A percentile compares a stretch with the other conserved stretches of the same genome.
These are phyloP conservation scores for Neopipo cinnamomea DNA, from an alignment of 2,113 vertebrate species.

Conservation along the genomic window DNA sequence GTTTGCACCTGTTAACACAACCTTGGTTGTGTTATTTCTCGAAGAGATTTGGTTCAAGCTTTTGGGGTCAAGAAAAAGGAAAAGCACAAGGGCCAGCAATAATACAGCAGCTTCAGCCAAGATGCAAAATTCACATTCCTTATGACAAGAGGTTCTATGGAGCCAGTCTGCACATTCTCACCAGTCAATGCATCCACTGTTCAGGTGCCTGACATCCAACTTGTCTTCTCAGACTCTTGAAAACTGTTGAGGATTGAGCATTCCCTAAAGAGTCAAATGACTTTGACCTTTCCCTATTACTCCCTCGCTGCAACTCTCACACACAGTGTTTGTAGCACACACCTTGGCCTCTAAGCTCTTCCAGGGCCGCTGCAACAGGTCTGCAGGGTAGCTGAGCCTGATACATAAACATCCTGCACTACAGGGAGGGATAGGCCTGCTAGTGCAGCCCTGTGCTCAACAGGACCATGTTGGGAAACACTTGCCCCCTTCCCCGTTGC, in stretches of 20 bases:
- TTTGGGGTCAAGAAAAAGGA: background rate
- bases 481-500: rapidly evolving
- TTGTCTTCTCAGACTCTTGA: background rate
- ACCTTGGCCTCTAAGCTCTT: background rate
- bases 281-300: background rate
- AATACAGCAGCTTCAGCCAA: background rate
- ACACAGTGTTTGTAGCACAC: background rate
- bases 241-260: rapidly evolving
- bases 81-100: background rate
- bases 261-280: background rate
- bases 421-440: background rate
- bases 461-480: rapidly evolving
- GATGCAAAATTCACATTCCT: background rate
- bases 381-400: background rate
- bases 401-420: rapidly evolving
- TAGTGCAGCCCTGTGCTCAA: background rate
- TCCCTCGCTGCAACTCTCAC: background rate
- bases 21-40: background rate
- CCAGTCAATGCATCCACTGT: rapidly evolving
- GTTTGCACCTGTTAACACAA: background rate
- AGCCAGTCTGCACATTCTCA: rapidly evolving
- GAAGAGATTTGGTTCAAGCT: background rate
- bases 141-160: background rate
- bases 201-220: background rate
- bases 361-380: background rate